These are phyloP conservation scores for Anguilla megastoma DNA, from an alignment of 2,797 vertebrate species.

Conservation along the genomic window DNA sequence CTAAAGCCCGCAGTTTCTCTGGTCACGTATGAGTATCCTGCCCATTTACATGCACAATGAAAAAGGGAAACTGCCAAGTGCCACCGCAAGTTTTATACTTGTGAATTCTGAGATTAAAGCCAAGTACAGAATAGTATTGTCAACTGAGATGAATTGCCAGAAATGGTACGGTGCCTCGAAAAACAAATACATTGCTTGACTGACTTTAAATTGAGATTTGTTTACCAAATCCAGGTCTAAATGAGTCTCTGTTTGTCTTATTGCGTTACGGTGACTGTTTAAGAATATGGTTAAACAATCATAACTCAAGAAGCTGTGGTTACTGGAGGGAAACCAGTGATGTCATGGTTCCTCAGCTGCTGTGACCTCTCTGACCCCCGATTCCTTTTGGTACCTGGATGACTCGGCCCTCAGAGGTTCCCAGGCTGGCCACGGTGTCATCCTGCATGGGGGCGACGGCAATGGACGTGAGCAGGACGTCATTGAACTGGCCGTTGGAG, in stretches of 20 bases:
- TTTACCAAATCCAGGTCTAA: not conserved
- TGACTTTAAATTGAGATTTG: not conserved
- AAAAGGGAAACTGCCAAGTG: conserved; percentile 36
- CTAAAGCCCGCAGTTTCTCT: conserved; percentile 41
- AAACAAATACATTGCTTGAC: not conserved
- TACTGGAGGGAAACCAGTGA: not conserved
- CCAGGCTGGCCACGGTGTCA: conserved; percentile 87
- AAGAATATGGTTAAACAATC: not conserved
- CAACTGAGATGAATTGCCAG: not conserved
- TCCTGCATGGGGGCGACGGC: conserved; percentile 78
- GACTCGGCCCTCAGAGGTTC: conserved; percentile 86
- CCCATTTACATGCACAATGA: conserved; percentile 56
- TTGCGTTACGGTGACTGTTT: no score
- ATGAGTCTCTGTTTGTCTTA: not conserved
- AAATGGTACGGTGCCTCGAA: not conserved
- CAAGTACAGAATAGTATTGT: not conserved
- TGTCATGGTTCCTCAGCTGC: not conserved
- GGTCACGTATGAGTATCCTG: conserved; percentile 58
- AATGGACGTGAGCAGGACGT: conserved; percentile 87
- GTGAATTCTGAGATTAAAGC: conserved; percentile 9
- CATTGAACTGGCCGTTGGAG: conserved; percentile 84
- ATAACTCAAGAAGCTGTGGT: not conserved
- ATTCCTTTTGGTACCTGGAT: conserved; percentile 80
- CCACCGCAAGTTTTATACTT: not conserved
- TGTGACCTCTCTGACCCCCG: not conserved